These are phyloP conservation scores for Eumaeus atala DNA, from an alignment of 1,140 invertebrate species.

Conservation along the genomic window DNA sequence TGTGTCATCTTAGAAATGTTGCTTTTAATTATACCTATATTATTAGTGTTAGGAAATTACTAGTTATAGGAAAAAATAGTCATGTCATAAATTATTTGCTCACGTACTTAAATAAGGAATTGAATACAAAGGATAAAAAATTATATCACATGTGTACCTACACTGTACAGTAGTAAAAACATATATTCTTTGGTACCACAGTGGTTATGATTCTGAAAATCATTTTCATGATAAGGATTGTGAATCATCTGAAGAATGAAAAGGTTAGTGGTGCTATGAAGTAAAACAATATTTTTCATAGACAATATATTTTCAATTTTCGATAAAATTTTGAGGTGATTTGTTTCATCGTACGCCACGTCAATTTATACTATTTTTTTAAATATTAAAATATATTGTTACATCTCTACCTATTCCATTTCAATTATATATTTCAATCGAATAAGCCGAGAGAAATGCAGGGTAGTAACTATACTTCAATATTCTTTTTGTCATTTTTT, in stretches of 20 bases:
- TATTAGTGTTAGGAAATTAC: constrained; percentile 10
- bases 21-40: no score
- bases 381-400: constrained; percentile 28
- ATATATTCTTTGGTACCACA: constrained; percentile 7
- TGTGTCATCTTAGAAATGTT: no score
- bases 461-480: constrained; percentile 51
- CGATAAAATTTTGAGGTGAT: constrained; percentile 60
- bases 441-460: constrained; percentile 38
- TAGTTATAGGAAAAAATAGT: constrained; percentile 6
- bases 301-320: constrained; percentile 67
- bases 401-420: constrained; percentile 32
- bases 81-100: constrained; percentile 27
- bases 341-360: constrained; percentile 46
- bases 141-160: constrained; percentile 1
- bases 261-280: constrained; percentile 63
- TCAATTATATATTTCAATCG: constrained; percentile 38
- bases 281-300: constrained; percentile 63
- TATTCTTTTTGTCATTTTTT: not conserved
- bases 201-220: not conserved
- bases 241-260: constrained; percentile 6
- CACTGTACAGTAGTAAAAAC: constrained; percentile 1
- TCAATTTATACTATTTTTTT: constrained; percentile 60
- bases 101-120: constrained; percentile 29
- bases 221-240: not conserved
- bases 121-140: constrained; percentile 22